Percentiles rank a stretch among this genome's conserved stretches.
phyloP scores from a whole-genome alignment of 1,140 invertebrate genomes.

The Condylostylus longicornis region DNA sequence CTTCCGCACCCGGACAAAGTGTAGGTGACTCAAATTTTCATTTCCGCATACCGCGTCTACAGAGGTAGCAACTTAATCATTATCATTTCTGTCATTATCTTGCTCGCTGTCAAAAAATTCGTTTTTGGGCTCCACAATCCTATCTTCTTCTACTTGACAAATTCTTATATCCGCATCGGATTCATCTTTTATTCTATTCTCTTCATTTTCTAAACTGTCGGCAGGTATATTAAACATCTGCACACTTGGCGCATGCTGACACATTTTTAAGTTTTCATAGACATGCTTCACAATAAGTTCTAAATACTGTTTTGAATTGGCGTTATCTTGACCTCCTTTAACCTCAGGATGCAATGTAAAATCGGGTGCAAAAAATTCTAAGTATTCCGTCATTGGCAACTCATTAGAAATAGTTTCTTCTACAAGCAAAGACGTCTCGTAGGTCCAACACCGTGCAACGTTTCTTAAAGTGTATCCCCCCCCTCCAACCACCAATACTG shows the following conservation, averaged over 20 bases:
- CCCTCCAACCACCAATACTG: slow-evolving; percentile 83
- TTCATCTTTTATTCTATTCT: slow-evolving; percentile 52
- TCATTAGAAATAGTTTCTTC: slow-evolving; percentile 86
- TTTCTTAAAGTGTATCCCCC: slow-evolving; percentile 81
- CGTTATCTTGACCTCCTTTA: slow-evolving; percentile 64
- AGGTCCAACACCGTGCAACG: slow-evolving; percentile 97
- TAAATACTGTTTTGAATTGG: slow-evolving; percentile 82
- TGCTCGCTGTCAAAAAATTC: slow-evolving; percentile 89
- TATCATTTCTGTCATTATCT: slow-evolving; percentile 49
- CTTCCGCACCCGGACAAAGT: too few relatives aligned
- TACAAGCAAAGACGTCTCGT: slow-evolving; percentile 88
- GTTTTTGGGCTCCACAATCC: slow-evolving; percentile 71
- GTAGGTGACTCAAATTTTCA: too few relatives aligned
- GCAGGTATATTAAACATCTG: slow-evolving; percentile 88
- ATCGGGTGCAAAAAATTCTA: slow-evolving; percentile 91
- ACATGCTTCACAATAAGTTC: slow-evolving; percentile 74
- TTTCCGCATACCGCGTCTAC: too few relatives aligned
- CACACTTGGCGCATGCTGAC: slow-evolving; percentile 76
- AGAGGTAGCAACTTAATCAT: too few relatives aligned
- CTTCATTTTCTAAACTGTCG: slow-evolving; percentile 49
- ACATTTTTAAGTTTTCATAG: slow-evolving; percentile 76
- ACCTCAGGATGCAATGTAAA: slow-evolving; percentile 86
- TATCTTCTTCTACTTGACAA: slow-evolving; percentile 65
- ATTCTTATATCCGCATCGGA: slow-evolving; percentile 70
- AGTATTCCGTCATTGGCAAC: slow-evolving; percentile 83